Percentiles rank a stretch among this genome's conserved stretches.
Evolutionary conservation across 2,888 invertebrate genomes (phyloP).

Genomic region (Heliconius hortense): DNA sequence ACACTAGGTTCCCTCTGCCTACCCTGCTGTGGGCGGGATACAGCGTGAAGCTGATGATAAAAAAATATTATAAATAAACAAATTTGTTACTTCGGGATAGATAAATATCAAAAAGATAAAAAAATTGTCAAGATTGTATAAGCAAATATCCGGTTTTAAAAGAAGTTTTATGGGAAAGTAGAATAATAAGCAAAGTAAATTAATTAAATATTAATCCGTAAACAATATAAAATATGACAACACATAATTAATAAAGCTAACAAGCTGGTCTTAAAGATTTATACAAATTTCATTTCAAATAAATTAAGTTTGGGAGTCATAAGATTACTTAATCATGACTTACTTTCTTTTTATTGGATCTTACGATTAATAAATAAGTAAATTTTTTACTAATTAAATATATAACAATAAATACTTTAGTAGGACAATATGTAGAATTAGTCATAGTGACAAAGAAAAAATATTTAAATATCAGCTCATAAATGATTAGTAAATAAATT

Average conservation of each 20-base stretch:
- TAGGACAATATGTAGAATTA: not conserved
- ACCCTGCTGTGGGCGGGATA: too few species aligned
- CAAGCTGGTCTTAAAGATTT: too few species aligned
- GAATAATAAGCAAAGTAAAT: not conserved
- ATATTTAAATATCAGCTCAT: not conserved
- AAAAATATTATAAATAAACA: too few species aligned
- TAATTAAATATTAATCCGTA: not conserved
- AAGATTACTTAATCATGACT: not conserved
- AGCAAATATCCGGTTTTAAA: not conserved
- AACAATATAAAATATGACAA: too few species aligned
- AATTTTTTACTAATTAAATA: too few species aligned
- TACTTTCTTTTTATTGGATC: not conserved
- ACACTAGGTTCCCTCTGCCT: too few species aligned
- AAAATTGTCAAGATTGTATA: not conserved
- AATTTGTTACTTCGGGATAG: not conserved
- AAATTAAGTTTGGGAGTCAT: not conserved
- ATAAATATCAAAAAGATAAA: not conserved
- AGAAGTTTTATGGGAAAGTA: constrained; percentile 1
- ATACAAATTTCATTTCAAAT: too few species aligned
- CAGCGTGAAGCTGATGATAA: too few species aligned
- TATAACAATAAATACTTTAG: not conserved
- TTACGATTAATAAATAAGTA: not conserved
- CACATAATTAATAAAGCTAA: too few species aligned
- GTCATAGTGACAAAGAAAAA: not conserved
- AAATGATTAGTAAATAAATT: not conserved